Evolutionary conservation across 2,797 vertebrate genomes (phyloP), one percentile per base, ranked within the genome.

Genomic region (Fistularia commersonii): DNA sequence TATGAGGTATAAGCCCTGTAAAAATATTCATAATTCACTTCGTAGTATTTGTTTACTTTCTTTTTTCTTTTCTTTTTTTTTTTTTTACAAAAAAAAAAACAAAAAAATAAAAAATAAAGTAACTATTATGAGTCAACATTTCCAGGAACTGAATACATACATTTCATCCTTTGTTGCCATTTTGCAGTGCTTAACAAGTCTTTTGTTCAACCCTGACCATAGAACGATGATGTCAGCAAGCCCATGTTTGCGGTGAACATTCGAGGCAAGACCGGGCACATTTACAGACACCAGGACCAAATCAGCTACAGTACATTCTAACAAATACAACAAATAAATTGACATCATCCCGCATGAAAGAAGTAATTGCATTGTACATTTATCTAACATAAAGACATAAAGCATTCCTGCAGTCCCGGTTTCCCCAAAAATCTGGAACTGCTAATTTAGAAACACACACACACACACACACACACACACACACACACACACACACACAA

Each of bases 181-280:
- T 80, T 71, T 68, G 67, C 71, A 45, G 48, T 1, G 56, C 65
- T 70, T 60, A 68, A 79, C 68, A 69, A 45, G 47, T 74, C 69
- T 73, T 83, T 86, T 82, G 77, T 87, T 65, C 41, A 45, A 49
- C 44, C 12, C 52, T 44, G 51, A 72, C 55, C 14, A 57, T 48
- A 76, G 77, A 80, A 50, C 48, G 71, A 74, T 78, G 71, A 79
- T 64, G 73, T 84, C 72, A 78, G 83, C 78, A 57, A 51, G 39
- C 46, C 54, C 6, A 1, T 69, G 72, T 79, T 81, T 82, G 59
- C 52, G 59, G 53, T 77, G 36, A 41, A 64, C 51, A 69, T 10
- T 50, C 36, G 60, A 58, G 68, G 69, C 56, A 42, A 51, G 55
- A 38, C 45, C 14, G 5, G 32, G 15, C 51, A 48, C 68, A 68